phyloP scores from a whole-genome alignment of 2,888 invertebrate species.

The Philhelius pedissequus region DNA sequence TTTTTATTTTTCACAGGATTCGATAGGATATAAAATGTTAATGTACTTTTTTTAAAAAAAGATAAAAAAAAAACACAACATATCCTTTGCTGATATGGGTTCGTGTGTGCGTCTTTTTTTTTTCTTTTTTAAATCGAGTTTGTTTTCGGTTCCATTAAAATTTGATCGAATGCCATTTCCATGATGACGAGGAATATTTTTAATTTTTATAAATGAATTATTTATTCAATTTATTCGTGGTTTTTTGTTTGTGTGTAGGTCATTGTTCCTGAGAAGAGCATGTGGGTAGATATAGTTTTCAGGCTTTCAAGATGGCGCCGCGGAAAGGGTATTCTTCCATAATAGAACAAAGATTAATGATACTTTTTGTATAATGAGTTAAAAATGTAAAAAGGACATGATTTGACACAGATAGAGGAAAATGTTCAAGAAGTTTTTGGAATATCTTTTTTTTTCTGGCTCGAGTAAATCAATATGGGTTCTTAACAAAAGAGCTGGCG shows the following conservation, averaged over 20 bases:
- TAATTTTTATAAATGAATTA: constrained; percentile 68
- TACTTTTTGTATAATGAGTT: neutral
- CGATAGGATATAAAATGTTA: constrained; percentile 41
- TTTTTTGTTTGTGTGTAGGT: constrained; percentile 11
- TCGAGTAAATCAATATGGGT: no score
- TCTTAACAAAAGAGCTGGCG: no score
- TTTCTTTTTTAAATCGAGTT: constrained; percentile 19
- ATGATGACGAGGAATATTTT: constrained; percentile 58
- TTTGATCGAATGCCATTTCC: constrained; percentile 64
- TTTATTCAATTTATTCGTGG: constrained; percentile 48
- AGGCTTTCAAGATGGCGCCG: neutral
- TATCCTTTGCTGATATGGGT: constrained; percentile 28
- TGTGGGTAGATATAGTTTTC: constrained; percentile 31
- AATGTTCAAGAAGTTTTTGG: no score
- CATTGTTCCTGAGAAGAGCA: constrained; percentile 15
- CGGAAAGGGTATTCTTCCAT: constrained; percentile 23
- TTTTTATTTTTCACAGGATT: constrained; percentile 20
- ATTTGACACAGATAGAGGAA: neutral
- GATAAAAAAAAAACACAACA: neutral
- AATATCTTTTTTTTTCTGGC: no score
- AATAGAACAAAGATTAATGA: constrained; percentile 54
- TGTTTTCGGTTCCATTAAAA: constrained; percentile 54
- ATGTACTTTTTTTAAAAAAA: constrained; percentile 20
- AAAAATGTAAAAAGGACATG: neutral
- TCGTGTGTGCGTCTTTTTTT: neutral